Base-by-base conservation (phyloP, 2,888 invertebrate species). In the Autographa pulchrina region DNA sequence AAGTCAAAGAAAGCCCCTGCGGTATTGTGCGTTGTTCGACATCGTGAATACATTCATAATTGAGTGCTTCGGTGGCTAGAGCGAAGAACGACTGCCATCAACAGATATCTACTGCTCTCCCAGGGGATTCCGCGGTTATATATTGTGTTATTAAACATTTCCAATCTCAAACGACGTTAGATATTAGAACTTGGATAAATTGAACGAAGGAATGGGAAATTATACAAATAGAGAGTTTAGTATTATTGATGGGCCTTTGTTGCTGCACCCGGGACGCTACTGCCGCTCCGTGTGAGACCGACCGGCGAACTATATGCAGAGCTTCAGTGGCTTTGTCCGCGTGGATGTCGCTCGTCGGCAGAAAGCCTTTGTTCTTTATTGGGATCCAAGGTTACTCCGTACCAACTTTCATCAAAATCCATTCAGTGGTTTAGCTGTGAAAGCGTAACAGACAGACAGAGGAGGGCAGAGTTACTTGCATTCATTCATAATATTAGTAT, bases 1-100 rank as follows among this genome's bases (percentile, higher is more conserved):
- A 72, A 66, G 62, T 66, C 62, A 76, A 80, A 72, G 72, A 62
- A 64, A 74, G 1, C 35, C 74, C 52, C 70, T 0, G 61, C 16
- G 64, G 73, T 59, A 62, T 66, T 73, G 52, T 35, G 38, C 38
- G 16, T 16, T 35, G 48, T 67, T 56, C 18, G 38, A 69, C 16
- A 62, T 35, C 16, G 60, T 59, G 58, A 62, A 64, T 60, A 59
- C 32, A 54, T 63, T 68, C 62, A 68, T 60, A 68, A 68, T 63
- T 62, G 35, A 75, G 61, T 70, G 68, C 56, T 62, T 59, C n/a
- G n/a, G 20, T 64, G 11, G n/a, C 25, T 52, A 11, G 41, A 70
- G 43, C 60, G 48, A 56, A 25, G 31, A 13, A 14, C 62, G 59
- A 25, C 56, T 38, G 65, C 14, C 25, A 62, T 65, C 67, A 54